Base-by-base conservation (phyloP, 2,113 vertebrate genomes). In the Triplophysa siluroides region DNA sequence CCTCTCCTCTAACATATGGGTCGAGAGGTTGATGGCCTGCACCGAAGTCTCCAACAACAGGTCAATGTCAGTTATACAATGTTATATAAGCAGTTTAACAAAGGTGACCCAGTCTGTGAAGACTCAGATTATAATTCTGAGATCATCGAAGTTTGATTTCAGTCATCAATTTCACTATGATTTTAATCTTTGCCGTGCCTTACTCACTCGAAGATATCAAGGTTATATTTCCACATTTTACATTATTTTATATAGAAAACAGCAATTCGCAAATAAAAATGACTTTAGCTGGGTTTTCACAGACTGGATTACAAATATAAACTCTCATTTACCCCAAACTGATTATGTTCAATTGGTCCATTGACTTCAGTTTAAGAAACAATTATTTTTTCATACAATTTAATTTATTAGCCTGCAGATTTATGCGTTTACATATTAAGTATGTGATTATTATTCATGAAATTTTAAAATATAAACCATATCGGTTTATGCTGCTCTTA, bases 1-100 rank as follows among this genome's bases (percentile, higher is more conserved):
- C 50, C 60, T 82, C 54, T 71, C 70, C 80, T 70, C 43, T 78
- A 73, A 84, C 69, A 83, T 80, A 86, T 79, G 68, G 76, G 6
- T 79, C 50, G 54, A 72, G 66, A 76, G 66, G 61, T 62, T 77
- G 61, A 65, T 65, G 61, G 24, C 61, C 74, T 76, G 18, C 61
- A 29, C n/a, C 8, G 5, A 58, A 58, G 19, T 21, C 47, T 50
- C 26, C 2, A 26, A 69, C 80, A 82, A 84, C 80, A 84, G 83
- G 83, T 82, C 56, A 66, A 52, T 69, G 56, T 38, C 80, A 76
- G 60, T 41, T 24, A 54, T 76, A 26, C 26, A 54, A 63, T 33
- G 24, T 52, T 63, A 76, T 76, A n/a, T 14, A 16, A 29, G 16
- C 18, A 13, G 68, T 0, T 45, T 38, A 7, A 38, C 33, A 7